These are phyloP conservation scores for Silurus asotus DNA, from an alignment of 2,113 vertebrate genomes.

Conservation along the genomic window DNA sequence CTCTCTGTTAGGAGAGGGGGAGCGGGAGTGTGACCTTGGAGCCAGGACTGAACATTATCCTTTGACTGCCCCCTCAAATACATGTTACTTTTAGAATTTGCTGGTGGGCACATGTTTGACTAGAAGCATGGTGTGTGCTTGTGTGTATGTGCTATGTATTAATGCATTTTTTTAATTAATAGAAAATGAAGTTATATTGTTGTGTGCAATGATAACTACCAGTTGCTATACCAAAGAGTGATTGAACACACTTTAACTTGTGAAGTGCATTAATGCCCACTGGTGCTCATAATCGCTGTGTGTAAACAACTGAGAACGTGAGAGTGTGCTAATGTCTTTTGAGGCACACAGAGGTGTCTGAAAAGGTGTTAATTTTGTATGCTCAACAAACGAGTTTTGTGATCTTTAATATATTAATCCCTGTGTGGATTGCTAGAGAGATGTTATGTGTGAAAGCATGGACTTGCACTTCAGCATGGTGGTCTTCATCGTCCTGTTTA, in stretches of 20 bases:
- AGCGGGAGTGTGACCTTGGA: constrained; percentile 80
- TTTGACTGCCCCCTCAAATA: constrained; percentile 54
- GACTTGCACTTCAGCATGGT: constrained; percentile 13
- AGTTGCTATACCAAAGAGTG: constrained; percentile 3
- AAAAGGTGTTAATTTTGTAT: constrained; percentile 57
- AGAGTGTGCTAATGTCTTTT: constrained; percentile 57
- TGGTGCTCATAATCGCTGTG: constrained; percentile 53
- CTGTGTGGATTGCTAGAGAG: constrained; percentile 5
- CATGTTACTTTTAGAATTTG: constrained; percentile 47
- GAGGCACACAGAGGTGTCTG: constrained; percentile 28
- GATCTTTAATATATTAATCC: constrained; percentile 40
- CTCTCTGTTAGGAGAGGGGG: constrained; percentile 73
- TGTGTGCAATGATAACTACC: neutral
- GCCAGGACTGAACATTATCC: constrained; percentile 78
- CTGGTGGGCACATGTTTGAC: constrained; percentile 53
- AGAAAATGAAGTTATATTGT: neutral
- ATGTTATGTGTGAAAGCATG: constrained; percentile 33
- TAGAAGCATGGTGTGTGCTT: constrained; percentile 14
- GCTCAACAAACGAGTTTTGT: constrained; percentile 66
- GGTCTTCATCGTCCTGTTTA: constrained; percentile 10
- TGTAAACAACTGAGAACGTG: constrained; percentile 10
- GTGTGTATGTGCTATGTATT: constrained; percentile 15
- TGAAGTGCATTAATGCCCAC: constrained; percentile 72
- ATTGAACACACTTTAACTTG: constrained; percentile 16
- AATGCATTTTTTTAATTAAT: constrained; percentile 23